Base-by-base conservation (phyloP, 2,888 invertebrate genomes). In the Megamerina dolium region DNA sequence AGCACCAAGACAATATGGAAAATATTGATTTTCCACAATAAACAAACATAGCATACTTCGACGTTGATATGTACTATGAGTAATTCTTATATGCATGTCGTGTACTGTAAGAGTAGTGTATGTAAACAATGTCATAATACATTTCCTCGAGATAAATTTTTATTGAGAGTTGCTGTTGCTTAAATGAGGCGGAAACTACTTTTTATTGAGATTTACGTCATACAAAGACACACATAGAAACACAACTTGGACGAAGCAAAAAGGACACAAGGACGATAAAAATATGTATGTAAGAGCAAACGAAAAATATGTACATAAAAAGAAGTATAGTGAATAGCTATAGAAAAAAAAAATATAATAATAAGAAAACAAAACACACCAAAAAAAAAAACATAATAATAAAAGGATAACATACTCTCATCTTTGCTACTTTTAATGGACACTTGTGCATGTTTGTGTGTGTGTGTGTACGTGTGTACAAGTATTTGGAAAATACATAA, bases 81-180 rank as follows among this genome's bases (percentile, higher is more conserved):
- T n/a, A n/a, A n/a, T n/a, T n/a, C n/a, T n/a, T n/a, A n/a, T n/a
- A n/a, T n/a, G n/a, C n/a, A n/a, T n/a, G n/a, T n/a, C n/a, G n/a
- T n/a, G n/a, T n/a, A n/a, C n/a, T n/a, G n/a, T n/a, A 23, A 23
- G 23, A 6, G 10, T 23, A 23, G 8, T 23, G 10, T 23, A 8
- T 23, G 29, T 31, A 23, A 42, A 32, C 16, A 37, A 31, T 32
- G 16, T 32, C 17, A 17, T 32, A 32, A 16, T 16, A 32, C 12
- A 32, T 32, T 42, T 37, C 31, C 23, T 42, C 31, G 10, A 42
- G 42, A 42, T 42, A 42, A 42, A 32, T 23, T 42, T 36, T 42
- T 42, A 32, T 42, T 23, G 32, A 17, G 12, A 17, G 18, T 23
- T 23, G 12, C 13, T 16, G 5, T 32, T 40, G 21, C 26, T 31